These are phyloP conservation scores for Acanthosepion lycidas DNA, from an alignment of 2,888 invertebrate genomes.

Conservation along the genomic window DNA sequence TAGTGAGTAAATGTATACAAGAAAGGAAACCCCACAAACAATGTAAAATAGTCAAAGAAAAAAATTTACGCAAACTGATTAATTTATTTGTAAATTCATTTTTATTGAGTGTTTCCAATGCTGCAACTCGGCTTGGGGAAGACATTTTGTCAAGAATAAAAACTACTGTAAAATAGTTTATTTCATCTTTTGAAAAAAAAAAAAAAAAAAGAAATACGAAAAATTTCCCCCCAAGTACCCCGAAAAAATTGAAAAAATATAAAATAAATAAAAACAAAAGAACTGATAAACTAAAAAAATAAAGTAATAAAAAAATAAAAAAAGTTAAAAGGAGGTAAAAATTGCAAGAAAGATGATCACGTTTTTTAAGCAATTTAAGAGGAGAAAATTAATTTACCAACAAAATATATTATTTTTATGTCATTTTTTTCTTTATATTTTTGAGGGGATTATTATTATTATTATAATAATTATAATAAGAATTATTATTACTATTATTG, in stretches of 20 bases:
- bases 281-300: background rate
- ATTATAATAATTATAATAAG: background rate
- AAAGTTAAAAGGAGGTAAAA: background rate
- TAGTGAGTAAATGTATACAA: background rate
- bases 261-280: background rate
- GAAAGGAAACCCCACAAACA: slow-evolving; percentile 9
- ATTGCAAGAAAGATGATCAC: background rate
- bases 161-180: slow-evolving; percentile 2
- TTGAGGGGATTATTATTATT: background rate
- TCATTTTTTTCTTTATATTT: background rate
- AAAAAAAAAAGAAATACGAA: background rate
- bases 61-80: background rate
- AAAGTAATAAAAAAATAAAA: background rate
- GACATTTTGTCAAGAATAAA: slow-evolving; percentile 23
- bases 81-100: slow-evolving; percentile 11
- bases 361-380: background rate
- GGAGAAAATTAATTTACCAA: background rate
- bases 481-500: background rate
- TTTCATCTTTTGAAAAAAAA: slow-evolving; percentile 24
- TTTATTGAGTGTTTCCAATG: slow-evolving; percentile 33
- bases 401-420: background rate
- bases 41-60: background rate
- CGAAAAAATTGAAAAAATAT: background rate
- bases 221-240: background rate
- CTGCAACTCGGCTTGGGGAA: slow-evolving; percentile 33